Percentiles rank a stretch among this genome's conserved stretches.
phyloP scores from a whole-genome alignment of 2,797 vertebrate genomes.

The Argyrosomus regius region DNA sequence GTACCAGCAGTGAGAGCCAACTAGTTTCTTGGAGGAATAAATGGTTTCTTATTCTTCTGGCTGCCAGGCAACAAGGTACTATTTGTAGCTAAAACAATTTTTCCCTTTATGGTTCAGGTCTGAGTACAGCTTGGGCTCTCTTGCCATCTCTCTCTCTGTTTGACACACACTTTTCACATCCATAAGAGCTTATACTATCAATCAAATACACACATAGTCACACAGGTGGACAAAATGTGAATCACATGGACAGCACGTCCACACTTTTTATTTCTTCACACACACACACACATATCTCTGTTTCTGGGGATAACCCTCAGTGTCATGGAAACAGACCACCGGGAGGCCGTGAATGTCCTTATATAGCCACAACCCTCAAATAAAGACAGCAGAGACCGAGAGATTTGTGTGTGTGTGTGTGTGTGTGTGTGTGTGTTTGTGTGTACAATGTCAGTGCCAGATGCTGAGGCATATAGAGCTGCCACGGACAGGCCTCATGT shows the following conservation, averaged over 20 bases:
- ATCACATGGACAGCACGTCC: not conserved
- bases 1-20: not conserved
- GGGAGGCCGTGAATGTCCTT: constrained; percentile 76
- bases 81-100: constrained; percentile 66
- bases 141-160: not conserved
- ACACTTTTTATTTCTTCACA: constrained; percentile 23
- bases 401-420: constrained; percentile 42
- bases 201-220: not conserved
- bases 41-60: constrained; percentile 48
- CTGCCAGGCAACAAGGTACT: constrained; percentile 71
- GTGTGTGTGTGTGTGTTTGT: constrained; percentile 40
- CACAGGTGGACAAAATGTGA: not conserved
- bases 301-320: constrained; percentile 79
- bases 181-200: not conserved
- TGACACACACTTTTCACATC: not conserved
- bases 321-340: constrained; percentile 77
- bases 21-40: constrained; percentile 42
- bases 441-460: constrained; percentile 79
- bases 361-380: constrained; percentile 77
- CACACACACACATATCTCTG: constrained; percentile 43
- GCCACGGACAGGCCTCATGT: constrained; percentile 80
- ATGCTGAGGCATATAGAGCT: constrained; percentile 81
- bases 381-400: constrained; percentile 58
- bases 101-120: constrained; percentile 64
- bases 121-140: constrained; percentile 18